phyloP scores from a whole-genome alignment of 2,113 vertebrate genomes.

The Nycticryphes semicollaris region DNA sequence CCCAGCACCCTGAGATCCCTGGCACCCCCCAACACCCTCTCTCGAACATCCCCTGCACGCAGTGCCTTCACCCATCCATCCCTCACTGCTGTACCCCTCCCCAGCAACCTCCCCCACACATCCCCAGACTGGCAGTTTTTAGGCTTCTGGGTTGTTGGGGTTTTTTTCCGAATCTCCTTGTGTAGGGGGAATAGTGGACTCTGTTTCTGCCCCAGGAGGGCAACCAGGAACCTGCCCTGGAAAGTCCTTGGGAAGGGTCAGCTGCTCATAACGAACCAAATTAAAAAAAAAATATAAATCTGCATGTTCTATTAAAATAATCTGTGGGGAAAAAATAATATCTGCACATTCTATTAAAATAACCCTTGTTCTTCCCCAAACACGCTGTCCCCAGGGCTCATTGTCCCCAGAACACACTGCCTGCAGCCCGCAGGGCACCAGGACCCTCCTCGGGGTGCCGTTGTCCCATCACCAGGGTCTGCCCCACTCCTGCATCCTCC shows the following conservation, averaged over 20 bases:
- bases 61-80: neutral
- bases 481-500: neutral
- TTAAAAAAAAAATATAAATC: no score
- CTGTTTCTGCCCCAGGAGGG: neutral
- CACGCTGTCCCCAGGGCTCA: accelerated
- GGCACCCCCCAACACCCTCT: neutral
- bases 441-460: neutral
- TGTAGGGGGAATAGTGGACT: neutral
- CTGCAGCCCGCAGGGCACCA: neutral
- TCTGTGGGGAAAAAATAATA: no score
- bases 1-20: neutral
- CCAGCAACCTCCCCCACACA: neutral
- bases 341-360: neutral
- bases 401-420: neutral
- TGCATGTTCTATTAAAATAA: neutral
- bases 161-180: neutral
- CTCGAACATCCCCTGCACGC: neutral
- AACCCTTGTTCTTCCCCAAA: neutral
- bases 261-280: no score
- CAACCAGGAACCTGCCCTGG: neutral
- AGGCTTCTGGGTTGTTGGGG: accelerated
- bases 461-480: neutral
- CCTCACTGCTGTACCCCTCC: neutral
- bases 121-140: neutral
- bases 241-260: neutral